Conservation (phyloP, 2,797 vertebrate species). For the Tadarida brasiliensis region DNA sequence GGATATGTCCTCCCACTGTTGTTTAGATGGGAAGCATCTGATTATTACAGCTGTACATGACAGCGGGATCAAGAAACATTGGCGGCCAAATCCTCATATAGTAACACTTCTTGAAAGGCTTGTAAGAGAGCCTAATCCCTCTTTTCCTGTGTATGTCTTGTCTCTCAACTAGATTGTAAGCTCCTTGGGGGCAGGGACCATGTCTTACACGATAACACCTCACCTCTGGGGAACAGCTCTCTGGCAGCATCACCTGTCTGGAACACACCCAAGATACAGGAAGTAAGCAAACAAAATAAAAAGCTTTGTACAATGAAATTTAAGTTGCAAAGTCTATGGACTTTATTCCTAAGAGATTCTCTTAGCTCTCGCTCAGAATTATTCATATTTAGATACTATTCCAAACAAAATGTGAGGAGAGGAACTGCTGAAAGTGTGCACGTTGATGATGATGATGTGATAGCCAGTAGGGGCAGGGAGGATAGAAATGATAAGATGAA, state of each 20-base stretch:
- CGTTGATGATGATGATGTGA: background rate
- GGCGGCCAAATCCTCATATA: background rate
- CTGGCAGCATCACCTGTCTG: slow-evolving; percentile 55
- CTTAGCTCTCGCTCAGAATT: background rate
- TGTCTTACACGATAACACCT: slow-evolving; percentile 30
- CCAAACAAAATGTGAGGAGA: slow-evolving; percentile 28
- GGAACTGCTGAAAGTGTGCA: background rate
- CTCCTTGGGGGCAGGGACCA: slow-evolving; percentile 62
- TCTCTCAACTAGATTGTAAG: slow-evolving; percentile 67
- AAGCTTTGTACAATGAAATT: slow-evolving; percentile 32
- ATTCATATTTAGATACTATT: background rate
- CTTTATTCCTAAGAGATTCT: slow-evolving; percentile 48
- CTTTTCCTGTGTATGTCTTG: slow-evolving; percentile 58
- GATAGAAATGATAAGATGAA: background rate
- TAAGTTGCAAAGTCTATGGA: background rate
- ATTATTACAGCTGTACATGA: background rate
- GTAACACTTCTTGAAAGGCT: slow-evolving; percentile 45
- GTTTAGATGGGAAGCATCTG: slow-evolving; percentile 11
- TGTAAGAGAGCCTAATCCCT: slow-evolving; percentile 44
- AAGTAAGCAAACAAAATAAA: slow-evolving; percentile 48
- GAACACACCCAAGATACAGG: slow-evolving; percentile 48
- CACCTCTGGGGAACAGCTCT: slow-evolving; percentile 44
- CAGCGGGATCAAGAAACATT: slow-evolving; percentile 21
- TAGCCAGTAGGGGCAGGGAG: background rate
- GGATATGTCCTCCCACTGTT: background rate